Conservation (phyloP, 2,797 vertebrate species). For the Microctenopoma stevenorrisi region DNA sequence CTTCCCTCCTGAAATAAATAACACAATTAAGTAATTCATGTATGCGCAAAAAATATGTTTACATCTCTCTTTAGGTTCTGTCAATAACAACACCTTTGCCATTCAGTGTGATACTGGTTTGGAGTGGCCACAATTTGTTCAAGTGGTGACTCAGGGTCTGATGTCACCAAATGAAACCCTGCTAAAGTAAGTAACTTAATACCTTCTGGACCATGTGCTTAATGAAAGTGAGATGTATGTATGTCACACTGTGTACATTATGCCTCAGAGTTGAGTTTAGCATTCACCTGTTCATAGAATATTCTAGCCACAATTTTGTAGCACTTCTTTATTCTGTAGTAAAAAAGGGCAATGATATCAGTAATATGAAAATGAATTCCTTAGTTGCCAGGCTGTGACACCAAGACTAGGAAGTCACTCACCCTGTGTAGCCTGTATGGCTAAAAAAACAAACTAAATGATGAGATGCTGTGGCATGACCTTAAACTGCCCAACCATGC, state of each 20-base stretch:
- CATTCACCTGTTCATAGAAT: not conserved
- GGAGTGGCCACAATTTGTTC: slow-evolving; percentile 72
- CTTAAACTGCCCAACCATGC: no score
- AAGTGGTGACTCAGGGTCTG: slow-evolving; percentile 46
- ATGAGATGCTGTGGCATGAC: no score
- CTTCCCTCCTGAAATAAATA: not conserved
- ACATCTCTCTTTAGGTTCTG: slow-evolving; percentile 64
- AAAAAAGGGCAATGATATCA: no score
- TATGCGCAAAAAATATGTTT: not conserved
- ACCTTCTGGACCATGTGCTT: not conserved
- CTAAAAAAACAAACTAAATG: no score
- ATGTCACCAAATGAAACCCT: slow-evolving; percentile 62
- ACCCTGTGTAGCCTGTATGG: no score
- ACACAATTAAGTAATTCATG: not conserved
- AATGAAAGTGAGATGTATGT: not conserved
- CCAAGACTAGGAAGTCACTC: not conserved
- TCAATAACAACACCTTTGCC: slow-evolving; percentile 16
- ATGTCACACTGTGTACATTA: not conserved
- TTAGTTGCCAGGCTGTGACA: not conserved
- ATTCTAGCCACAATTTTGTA: not conserved
- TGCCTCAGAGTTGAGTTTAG: not conserved
- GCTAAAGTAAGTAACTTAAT: slow-evolving; percentile 73
- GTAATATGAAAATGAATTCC: no score
- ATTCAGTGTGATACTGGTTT: slow-evolving; percentile 72
- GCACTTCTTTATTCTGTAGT: not conserved